Base-by-base conservation (phyloP, 2,797 vertebrate species). In the Pipistrellus kuhlii region DNA sequence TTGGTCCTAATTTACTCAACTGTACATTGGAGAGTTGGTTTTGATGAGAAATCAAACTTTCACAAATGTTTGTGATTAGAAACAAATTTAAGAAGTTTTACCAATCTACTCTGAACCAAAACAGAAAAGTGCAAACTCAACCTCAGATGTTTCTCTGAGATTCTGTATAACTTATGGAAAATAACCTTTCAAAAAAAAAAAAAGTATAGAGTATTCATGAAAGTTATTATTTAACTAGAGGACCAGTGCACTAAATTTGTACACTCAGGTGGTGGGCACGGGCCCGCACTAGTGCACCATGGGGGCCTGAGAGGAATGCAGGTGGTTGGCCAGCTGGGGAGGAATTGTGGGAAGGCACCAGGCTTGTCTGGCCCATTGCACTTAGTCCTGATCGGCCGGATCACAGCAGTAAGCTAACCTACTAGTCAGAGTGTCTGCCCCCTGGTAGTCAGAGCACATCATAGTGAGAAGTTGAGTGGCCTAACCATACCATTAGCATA, bases 351-450 rank as follows among this genome's bases (percentile, higher is more conserved):
- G 57, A 59, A 23, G 57, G 57, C 10, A 12, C 23, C 57, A 59
- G 10, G 57, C 10, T 59, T 59, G 23, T 59, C 57, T 59, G 57
- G 23, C 57, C 23, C 11, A 59, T 27, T 25, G 4, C 10, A 5
- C 57, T 27, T 23, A 59, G 10, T 59, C 23, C 57, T 0, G 1
- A 59, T 27, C 0, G 0, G 11, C 23, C 23, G 0, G 25, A 25
- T 10, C 57, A 10, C 10, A 27, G 23, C 57, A 27, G 57, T 23
- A 59, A 59, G 23, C 57, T 59, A 59, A 27, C 57, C 23, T 59
- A 27, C 23, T 10, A 59, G 23, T 59, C 4, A 25, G 23, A 59
- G 57, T 3, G 21, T 27, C 23, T 59, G 57, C 11, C 57, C 57
- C 11, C 10, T 59, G 57, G 57, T 12, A 12, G 57, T 59, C 57